Percentiles rank a stretch among this genome's conserved stretches.
Evolutionary conservation across 2,797 vertebrate species (phyloP).

Genomic region (Sebastolobus alascanus): DNA sequence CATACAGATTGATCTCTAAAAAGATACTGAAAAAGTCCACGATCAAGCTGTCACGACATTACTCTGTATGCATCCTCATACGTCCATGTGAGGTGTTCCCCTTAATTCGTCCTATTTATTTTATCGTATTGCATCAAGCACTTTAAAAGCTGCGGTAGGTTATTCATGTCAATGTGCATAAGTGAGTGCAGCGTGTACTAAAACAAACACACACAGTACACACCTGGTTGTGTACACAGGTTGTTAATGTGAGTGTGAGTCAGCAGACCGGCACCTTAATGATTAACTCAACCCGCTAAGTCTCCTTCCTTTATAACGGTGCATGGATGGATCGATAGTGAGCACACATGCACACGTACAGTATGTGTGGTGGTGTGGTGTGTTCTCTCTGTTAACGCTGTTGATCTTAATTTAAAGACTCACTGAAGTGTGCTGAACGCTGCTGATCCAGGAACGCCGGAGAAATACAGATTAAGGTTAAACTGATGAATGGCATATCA

Average conservation of each 20-base stretch:
- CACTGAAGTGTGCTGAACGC: slow-evolving; percentile 12
- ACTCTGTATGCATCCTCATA: too few relatives aligned
- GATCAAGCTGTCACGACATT: too few relatives aligned
- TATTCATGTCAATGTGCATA: background rate
- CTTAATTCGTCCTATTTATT: background rate
- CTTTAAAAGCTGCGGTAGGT: background rate
- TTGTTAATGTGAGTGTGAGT: slow-evolving; percentile 25
- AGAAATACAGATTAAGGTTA: slow-evolving; percentile 9
- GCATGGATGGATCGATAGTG: background rate
- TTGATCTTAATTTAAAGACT: background rate
- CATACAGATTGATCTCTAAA: background rate
- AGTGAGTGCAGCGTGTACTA: background rate
- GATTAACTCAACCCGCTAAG: slow-evolving; percentile 31
- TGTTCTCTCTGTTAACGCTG: background rate
- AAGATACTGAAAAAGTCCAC: too few relatives aligned
- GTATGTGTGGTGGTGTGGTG: background rate
- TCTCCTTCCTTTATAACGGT: background rate
- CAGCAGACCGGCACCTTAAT: slow-evolving; percentile 47
- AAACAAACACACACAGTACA: slow-evolving; percentile 20
- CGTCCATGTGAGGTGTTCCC: background rate
- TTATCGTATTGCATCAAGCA: background rate
- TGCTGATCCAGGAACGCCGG: slow-evolving; percentile 9
- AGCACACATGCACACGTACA: background rate
- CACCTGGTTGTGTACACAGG: slow-evolving; percentile 15
- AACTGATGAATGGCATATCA: background rate